These are phyloP conservation scores for Cheilosia soror DNA, from an alignment of 2,888 invertebrate genomes.

Conservation along the genomic window DNA sequence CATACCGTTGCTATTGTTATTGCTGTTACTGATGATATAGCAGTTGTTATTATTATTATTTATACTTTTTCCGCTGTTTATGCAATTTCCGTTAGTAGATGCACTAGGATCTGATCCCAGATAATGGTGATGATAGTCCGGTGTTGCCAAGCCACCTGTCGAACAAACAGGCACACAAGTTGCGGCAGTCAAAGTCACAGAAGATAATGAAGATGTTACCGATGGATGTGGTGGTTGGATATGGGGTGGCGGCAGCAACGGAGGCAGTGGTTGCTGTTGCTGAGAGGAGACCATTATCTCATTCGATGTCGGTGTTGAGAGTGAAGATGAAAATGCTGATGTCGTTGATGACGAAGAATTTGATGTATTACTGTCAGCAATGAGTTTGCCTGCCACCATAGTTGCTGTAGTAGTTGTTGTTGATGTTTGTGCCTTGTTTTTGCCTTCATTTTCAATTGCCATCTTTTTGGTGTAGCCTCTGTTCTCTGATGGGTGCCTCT, in stretches of 20 bases:
- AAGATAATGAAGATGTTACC: slow-evolving; percentile 60
- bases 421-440: slow-evolving; percentile 47
- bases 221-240: slow-evolving; percentile 54
- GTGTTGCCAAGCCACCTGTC: slow-evolving; percentile 61
- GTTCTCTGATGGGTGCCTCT: slow-evolving; percentile 4
- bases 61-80: slow-evolving; percentile 40
- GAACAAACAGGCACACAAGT: slow-evolving; percentile 71
- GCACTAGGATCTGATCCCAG: slow-evolving; percentile 47
- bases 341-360: slow-evolving; percentile 44
- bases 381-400: slow-evolving; percentile 43
- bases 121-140: slow-evolving; percentile 66
- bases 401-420: slow-evolving; percentile 10
- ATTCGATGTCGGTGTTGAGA: slow-evolving; percentile 45
- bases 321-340: slow-evolving; percentile 43
- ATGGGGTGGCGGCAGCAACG: slow-evolving; percentile 60
- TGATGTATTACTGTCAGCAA: slow-evolving; percentile 59
- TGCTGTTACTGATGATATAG: slow-evolving; percentile 74
- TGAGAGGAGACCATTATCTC: slow-evolving; percentile 44
- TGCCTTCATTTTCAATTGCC: slow-evolving; percentile 71
- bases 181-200: slow-evolving; percentile 63
- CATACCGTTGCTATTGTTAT: slow-evolving; percentile 77
- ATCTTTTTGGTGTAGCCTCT: slow-evolving; percentile 53
- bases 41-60: slow-evolving; percentile 51
- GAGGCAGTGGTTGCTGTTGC: slow-evolving; percentile 54
- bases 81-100: slow-evolving; percentile 64